Conservation (phyloP, 1,140 invertebrate species). For the Amyelois transitella region DNA sequence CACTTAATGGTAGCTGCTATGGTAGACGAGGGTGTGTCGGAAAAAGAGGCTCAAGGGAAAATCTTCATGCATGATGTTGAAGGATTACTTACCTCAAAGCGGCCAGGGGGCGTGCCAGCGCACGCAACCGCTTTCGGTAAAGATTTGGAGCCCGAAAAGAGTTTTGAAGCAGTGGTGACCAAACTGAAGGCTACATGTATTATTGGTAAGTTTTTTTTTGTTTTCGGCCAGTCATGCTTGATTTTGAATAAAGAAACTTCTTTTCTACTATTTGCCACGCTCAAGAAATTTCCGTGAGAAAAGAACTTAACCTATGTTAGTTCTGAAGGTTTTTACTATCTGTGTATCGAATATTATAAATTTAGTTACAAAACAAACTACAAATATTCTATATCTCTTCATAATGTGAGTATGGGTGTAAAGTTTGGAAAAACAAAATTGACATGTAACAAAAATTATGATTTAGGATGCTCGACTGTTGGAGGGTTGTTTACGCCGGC, state of each 20-base stretch:
- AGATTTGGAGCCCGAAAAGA: slow-evolving; percentile 82
- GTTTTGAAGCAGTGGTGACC: slow-evolving; percentile 83
- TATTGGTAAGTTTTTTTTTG: slow-evolving; percentile 82
- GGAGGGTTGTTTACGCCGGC: slow-evolving; percentile 89
- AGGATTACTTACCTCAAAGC: slow-evolving; percentile 82
- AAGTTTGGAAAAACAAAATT: too few relatives aligned
- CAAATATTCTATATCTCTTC: too few relatives aligned
- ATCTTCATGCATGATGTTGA: slow-evolving; percentile 92
- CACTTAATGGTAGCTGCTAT: slow-evolving; percentile 89
- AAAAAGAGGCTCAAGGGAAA: slow-evolving; percentile 82
- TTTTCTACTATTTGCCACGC: too few relatives aligned
- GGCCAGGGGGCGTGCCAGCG: slow-evolving; percentile 81
- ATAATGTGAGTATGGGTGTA: too few relatives aligned
- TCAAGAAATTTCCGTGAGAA: too few relatives aligned
- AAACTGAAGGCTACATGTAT: slow-evolving; percentile 86
- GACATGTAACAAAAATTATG: too few relatives aligned
- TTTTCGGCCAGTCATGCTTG: too few relatives aligned
- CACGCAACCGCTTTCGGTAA: slow-evolving; percentile 90
- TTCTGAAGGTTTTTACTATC: too few relatives aligned
- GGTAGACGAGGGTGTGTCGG: slow-evolving; percentile 83
- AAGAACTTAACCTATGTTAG: too few relatives aligned
- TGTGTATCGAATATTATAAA: too few relatives aligned
- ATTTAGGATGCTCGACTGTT: slow-evolving; percentile 87
- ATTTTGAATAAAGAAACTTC: too few relatives aligned
- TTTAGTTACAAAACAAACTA: too few relatives aligned